phyloP scores from a whole-genome alignment of 2,113 vertebrate genomes.

The Actenoides hombroni region DNA sequence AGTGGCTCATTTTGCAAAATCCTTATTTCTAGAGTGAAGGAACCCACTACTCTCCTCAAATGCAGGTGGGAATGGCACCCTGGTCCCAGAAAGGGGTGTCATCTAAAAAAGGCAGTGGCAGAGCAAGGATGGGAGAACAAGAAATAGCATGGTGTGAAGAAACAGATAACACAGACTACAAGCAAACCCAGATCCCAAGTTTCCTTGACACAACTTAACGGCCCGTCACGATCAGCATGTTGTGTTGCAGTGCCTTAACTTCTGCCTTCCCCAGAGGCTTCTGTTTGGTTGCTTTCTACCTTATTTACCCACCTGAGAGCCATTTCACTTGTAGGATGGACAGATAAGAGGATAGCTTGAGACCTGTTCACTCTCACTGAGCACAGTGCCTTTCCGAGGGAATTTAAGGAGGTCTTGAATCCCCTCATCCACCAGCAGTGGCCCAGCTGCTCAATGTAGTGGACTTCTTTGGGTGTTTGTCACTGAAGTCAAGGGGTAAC shows the following conservation, averaged over 20 bases:
- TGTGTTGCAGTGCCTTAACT: background rate
- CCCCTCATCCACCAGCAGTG: background rate
- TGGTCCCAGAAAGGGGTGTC: background rate
- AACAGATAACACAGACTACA: rapidly evolving
- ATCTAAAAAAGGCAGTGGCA: background rate
- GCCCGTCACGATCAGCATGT: background rate
- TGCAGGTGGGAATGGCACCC: background rate
- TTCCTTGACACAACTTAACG: background rate
- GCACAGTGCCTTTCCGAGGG: background rate
- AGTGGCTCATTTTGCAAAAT: background rate
- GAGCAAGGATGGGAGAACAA: background rate
- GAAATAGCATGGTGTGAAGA: background rate
- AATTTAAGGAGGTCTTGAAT: background rate
- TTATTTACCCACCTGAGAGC: background rate
- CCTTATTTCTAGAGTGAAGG: background rate
- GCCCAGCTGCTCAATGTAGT: background rate
- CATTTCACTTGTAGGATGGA: background rate
- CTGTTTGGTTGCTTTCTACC: background rate
- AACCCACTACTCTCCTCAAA: background rate
- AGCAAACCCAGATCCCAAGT: background rate
- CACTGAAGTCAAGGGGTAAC: background rate
- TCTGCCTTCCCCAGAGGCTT: background rate
- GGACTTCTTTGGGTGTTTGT: background rate
- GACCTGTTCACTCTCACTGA: background rate
- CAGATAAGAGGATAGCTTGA: background rate